Base-by-base conservation (phyloP, 2,888 invertebrate species). In the Drosophila colorata region DNA sequence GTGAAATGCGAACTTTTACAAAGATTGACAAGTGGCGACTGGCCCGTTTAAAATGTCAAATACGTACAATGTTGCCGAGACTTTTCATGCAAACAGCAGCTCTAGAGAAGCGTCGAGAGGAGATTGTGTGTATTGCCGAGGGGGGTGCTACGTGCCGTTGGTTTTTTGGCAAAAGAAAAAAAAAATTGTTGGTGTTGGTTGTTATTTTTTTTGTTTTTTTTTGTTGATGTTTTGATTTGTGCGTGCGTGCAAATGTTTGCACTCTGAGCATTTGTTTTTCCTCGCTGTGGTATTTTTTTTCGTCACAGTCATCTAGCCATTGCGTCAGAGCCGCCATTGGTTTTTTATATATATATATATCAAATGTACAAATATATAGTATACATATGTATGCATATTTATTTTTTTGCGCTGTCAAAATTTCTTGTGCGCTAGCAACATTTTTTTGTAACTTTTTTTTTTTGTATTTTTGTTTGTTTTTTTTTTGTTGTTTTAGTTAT, bases 11-110 rank as follows among this genome's bases (percentile, higher is more conserved):
- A 84, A 87, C 84, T 80, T 84, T 77, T 71, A 85, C 82, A 87
- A 82, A 85, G 82, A 87, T 82, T 85, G 85, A 85, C 85, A 85
- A 85, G 87, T 87, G 87, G 82, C 85, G 83, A 87, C 80, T 85
- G 85, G 67, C 66, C 87, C 85, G 82, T 85, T 86, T 87, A 87
- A 87, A 85, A 85, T 85, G 85, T 87, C 85, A 85, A 82, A 87
- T 87, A 74, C 84, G 84, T 73, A 87, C 84, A 87, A 69, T 81
- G 87, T 84, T 84, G 79, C 84, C 69, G 79, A 74, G 84, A 75
- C 79, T 84, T 84, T 77, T 77, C 71, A 86, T 76, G 78, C 71
- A 78, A 80, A 83, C 63, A 68, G 48, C 46, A 40, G 18, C 28
- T 13, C 13, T 18, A 40, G 28, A 8, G 23, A 35, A 25, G 37